Base-by-base conservation (phyloP, 2,113 vertebrate species). In the Pterophyllum scalare region DNA sequence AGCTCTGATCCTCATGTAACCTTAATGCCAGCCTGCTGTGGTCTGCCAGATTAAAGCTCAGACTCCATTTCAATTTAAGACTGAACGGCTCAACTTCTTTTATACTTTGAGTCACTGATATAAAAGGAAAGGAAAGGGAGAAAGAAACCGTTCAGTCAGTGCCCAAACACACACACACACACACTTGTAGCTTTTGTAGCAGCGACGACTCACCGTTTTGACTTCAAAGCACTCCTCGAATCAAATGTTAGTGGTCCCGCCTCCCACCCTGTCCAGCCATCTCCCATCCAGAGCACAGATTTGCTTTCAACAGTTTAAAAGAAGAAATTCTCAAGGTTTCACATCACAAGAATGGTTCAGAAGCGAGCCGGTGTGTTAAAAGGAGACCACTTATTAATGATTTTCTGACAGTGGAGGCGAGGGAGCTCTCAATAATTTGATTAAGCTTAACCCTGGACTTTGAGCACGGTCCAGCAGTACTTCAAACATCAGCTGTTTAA, bases 31-130 rank as follows among this genome's bases (percentile, higher is more conserved):
- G 82, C 65, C 85, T 81, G 77, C 82, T 87, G 89, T 49, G 72
- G 59, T 57, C 59, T 3, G 76, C 14, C 11, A 75, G 61, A 90
- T 89, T 83, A 88, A 87, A 91, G 81, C 77, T 28, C 12, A 35
- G 7, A 58, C 79, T 89, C 77, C 0, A 59, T 86, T 91, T 89
- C 86, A 88, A 91, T 91, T 85, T 64, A 83, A 77, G 80, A 54
- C 74, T 54, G 49, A 85, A 80, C 74, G 59, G 24, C 77, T 60
- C 20, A 80, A 75, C 82, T 81, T 75, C 11, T 84, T 79, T 75
- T 58, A 59, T 38, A 75, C 57, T 77, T 77, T 91, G 70, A 93
- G 86, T 91, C 31, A 80, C 91, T 89, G 75, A 86, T 80, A 65
- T 57, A 64, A 60, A 49, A 35, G 9, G 7, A 7, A 11, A 75